phyloP scores from a whole-genome alignment of 92 coral and sea anemone species.

The Zoanthus sociatus region DNA sequence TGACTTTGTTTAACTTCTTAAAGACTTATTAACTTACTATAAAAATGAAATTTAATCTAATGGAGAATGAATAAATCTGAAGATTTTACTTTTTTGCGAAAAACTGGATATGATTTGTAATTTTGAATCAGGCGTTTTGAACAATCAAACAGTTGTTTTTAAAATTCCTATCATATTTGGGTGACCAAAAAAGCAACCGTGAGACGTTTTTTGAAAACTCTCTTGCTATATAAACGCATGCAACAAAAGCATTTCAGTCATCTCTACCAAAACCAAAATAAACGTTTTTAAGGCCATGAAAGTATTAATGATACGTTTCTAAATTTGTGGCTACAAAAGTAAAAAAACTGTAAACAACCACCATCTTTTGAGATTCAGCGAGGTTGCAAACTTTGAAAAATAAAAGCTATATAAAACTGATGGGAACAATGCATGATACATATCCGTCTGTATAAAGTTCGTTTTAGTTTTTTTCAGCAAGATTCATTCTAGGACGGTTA shows the following conservation, averaged over 20 bases:
- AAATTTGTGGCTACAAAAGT: neutral
- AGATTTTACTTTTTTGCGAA: neutral
- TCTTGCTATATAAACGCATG: neutral
- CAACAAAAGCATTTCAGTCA: neutral
- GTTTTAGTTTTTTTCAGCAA: too few species aligned
- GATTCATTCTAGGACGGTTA: too few species aligned
- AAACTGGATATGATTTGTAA: neutral
- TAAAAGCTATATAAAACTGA: too few species aligned
- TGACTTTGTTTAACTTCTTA: neutral
- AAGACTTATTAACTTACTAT: neutral
- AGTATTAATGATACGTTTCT: neutral
- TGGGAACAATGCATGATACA: too few species aligned
- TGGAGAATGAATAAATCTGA: neutral
- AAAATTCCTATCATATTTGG: constrained; percentile 28
- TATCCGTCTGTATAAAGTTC: too few species aligned
- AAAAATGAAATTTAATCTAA: neutral
- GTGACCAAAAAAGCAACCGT: constrained; percentile 12
- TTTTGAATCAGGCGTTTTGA: constrained; percentile 2
- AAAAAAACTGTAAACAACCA: neutral
- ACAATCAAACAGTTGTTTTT: neutral
- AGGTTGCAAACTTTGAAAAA: too few species aligned
- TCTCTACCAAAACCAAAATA: neutral
- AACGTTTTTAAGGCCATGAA: neutral
- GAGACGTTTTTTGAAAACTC: neutral
- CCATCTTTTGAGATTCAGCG: too few species aligned